These are phyloP conservation scores for Atethmia centrago DNA, from an alignment of 2,888 invertebrate genomes.

Conservation along the genomic window DNA sequence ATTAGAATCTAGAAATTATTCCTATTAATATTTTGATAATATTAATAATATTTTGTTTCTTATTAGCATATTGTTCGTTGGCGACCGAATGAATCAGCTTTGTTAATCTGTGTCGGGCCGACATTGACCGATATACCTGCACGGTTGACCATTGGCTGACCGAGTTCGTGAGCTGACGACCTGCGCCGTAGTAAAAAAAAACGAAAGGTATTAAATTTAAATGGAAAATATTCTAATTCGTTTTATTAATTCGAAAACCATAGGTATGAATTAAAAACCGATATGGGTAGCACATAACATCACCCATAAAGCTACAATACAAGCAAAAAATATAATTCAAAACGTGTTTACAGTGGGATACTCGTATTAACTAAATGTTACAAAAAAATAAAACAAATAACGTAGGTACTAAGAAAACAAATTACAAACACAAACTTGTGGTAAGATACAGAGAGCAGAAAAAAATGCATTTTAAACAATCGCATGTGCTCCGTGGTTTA, in stretches of 20 bases:
- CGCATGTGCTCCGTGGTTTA: conserved; percentile 17
- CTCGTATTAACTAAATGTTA: not conserved
- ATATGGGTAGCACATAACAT: conserved; percentile 8
- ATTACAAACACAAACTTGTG: conserved; percentile 6
- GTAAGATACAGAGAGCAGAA: not conserved
- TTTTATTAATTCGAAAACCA: not conserved
- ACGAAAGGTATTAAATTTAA: conserved; percentile 2
- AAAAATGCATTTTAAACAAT: not conserved
- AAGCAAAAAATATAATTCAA: conserved; percentile 6
- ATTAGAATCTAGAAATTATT: not conserved
- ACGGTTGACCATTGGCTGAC: conserved; percentile 60
- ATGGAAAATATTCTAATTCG: not conserved
- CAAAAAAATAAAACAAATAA: not conserved
- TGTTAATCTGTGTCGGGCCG: conserved; percentile 64
- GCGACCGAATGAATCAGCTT: conserved; percentile 62
- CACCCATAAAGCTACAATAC: not conserved
- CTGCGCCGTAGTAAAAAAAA: conserved; percentile 20
- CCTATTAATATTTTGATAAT: too few relatives aligned
- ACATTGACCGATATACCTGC: conserved; percentile 75
- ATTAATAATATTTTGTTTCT: conserved; percentile 40
- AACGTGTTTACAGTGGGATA: not conserved
- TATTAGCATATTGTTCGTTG: conserved; percentile 60
- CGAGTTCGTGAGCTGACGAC: conserved; percentile 55
- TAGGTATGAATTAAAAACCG: not conserved
- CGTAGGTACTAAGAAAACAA: not conserved